Evolutionary conservation across 1,140 invertebrate genomes (phyloP), one percentile per base, ranked within the genome.

Genomic region (Drosophila sechellia): DNA sequence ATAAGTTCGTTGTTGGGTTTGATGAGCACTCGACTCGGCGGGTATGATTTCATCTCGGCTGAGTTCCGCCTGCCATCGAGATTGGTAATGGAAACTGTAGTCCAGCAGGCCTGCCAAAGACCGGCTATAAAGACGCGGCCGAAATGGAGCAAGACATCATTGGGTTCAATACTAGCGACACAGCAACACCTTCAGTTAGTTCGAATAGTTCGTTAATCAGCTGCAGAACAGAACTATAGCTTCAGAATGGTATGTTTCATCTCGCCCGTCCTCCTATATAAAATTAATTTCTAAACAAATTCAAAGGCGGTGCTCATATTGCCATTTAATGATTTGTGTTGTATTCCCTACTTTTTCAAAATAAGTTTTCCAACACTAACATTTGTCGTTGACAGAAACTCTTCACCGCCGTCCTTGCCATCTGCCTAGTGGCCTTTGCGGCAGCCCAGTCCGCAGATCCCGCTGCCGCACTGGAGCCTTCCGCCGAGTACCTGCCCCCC

Each of bases 161-260:
- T 90, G 77, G 81, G 77, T 83, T 90, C 79, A 78, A 76, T 90
- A 90, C 86, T 79, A 80, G 66, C 69, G 76, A 74, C 64, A 69
- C 56, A 79, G 76, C 66, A 90, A 85, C 76, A 87, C 69, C 73
- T 69, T 70, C 57, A 56, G 70, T 78, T 75, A 73, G 55, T 52
- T 78, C 58, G 50, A 60, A 42, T 50, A 59, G 59, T 84, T 70
- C 42, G 57, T 8, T 40, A 43, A 42, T 53, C 5, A 56, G 48
- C 40, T n/a, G 10, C 22, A 73, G 77, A 72, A n/a, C 22, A 73
- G 77, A 72, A 71, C 70, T 60, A 39, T 42, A 79, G 50, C 52
- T 54, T 61, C 48, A 86, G 31, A 66, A 86, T 86, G 83, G 81
- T 85, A 13, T 85, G 77, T 77, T 39, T 0, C 22, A 6, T 43